Percentiles rank a stretch among this genome's conserved stretches.
Evolutionary conservation across 2,113 vertebrate genomes (phyloP).

Genomic region (Gymnobelideus leadbeateri): DNA sequence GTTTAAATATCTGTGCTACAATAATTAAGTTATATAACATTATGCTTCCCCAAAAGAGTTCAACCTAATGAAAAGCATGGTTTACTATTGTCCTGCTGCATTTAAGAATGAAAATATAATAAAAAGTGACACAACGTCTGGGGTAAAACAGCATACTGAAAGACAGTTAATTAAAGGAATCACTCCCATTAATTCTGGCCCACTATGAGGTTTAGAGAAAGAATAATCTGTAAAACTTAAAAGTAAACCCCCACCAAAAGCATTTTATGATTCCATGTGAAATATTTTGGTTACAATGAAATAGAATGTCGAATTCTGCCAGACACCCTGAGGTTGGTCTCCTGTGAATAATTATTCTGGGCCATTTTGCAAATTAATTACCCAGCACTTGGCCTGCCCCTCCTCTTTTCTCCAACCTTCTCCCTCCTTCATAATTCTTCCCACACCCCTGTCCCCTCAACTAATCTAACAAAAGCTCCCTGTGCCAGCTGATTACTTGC

Average conservation of each 20-base stretch:
- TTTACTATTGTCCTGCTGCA: neutral
- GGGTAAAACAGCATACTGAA: slow-evolving; percentile 51
- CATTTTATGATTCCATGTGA: slow-evolving; percentile 86
- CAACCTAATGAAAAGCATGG: neutral
- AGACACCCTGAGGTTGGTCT: slow-evolving; percentile 83
- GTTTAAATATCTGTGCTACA: neutral
- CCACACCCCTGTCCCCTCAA: slow-evolving; percentile 17
- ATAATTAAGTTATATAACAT: neutral
- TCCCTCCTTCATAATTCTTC: neutral
- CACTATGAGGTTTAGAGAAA: slow-evolving; percentile 73
- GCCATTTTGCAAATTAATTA: slow-evolving; percentile 85
- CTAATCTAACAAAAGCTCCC: slow-evolving; percentile 71
- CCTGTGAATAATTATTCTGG: slow-evolving; percentile 82
- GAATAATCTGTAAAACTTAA: slow-evolving; percentile 69
- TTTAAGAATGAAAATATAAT: neutral
- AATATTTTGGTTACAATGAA: slow-evolving; percentile 87
- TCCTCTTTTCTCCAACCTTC: neutral
- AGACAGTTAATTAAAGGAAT: slow-evolving; percentile 76
- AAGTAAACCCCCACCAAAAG: slow-evolving; percentile 81
- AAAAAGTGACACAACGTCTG: slow-evolving; percentile 1
- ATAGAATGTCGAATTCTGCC: slow-evolving; percentile 84
- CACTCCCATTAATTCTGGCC: slow-evolving; percentile 67
- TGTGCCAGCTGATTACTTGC: slow-evolving; percentile 34
- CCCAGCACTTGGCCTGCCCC: slow-evolving; percentile 49
- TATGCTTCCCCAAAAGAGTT: neutral